phyloP scores from a whole-genome alignment of 1,140 invertebrate genomes.

The Lasioglossum baleicum region DNA sequence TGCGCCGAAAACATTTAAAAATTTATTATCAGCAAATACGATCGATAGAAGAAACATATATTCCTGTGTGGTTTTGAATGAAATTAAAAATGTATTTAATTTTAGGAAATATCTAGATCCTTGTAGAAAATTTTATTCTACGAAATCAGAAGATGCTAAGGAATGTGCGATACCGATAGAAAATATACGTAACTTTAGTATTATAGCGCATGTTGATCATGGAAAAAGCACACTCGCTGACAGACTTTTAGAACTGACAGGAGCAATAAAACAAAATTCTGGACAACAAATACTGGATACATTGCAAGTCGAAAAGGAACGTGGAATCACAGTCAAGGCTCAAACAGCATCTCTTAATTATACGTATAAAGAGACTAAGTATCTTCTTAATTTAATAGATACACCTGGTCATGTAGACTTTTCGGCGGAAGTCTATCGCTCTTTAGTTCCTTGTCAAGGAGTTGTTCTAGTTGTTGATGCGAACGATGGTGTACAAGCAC shows the following conservation, averaged over 20 bases:
- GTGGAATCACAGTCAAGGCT: slow-evolving; percentile 99
- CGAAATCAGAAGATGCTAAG: slow-evolving; percentile 44
- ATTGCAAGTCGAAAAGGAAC: slow-evolving; percentile 93
- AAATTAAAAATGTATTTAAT: not conserved
- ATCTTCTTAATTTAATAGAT: slow-evolving; percentile 98
- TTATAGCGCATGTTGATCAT: slow-evolving; percentile 99
- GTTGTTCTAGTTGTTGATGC: slow-evolving; percentile 97
- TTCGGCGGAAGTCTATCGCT: slow-evolving; percentile 96
- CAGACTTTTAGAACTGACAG: slow-evolving; percentile 93
- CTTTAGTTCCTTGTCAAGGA: slow-evolving; percentile 95
- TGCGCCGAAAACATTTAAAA: no score
- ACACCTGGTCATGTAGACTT: slow-evolving; percentile 99
- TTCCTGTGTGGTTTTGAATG: no score
- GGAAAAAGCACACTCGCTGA: slow-evolving; percentile 98
- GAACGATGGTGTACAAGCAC: slow-evolving; percentile 97
- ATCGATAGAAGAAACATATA: no score
- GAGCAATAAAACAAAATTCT: slow-evolving; percentile 86
- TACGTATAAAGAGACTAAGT: slow-evolving; percentile 83
- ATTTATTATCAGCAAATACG: no score
- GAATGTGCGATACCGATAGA: slow-evolving; percentile 81
- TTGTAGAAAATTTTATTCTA: slow-evolving; percentile 46
- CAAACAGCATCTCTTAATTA: slow-evolving; percentile 96
- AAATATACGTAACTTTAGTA: slow-evolving; percentile 95
- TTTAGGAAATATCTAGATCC: slow-evolving; percentile 7
- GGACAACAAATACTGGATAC: slow-evolving; percentile 93